Evolutionary conservation across 2,888 invertebrate species (phyloP).

Genomic region (Uropetala carovei): DNA sequence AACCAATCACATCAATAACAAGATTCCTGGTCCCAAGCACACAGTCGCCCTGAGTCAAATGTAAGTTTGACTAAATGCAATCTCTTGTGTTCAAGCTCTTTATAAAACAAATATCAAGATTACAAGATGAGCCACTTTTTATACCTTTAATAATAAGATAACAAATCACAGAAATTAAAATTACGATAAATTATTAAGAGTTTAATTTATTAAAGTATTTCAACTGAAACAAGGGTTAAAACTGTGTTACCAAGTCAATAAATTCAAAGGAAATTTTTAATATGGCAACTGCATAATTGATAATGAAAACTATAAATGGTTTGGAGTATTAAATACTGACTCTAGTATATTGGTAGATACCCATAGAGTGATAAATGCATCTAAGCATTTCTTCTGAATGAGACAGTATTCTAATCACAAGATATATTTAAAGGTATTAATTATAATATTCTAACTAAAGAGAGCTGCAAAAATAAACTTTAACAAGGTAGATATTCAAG

Average conservation of each 20-base stretch:
- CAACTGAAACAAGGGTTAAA: too few relatives aligned
- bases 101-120: too few relatives aligned
- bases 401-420: not conserved
- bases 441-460: conserved; percentile 17
- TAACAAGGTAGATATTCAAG: conserved; percentile 36
- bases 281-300: too few relatives aligned
- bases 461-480: conserved; percentile 34
- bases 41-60: conserved; percentile 21
- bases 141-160: too few relatives aligned
- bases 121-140: too few relatives aligned
- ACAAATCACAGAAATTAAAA: too few relatives aligned
- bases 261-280: too few relatives aligned
- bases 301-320: too few relatives aligned
- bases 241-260: too few relatives aligned
- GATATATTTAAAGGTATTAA: not conserved
- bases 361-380: not conserved
- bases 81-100: too few relatives aligned
- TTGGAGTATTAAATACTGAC: not conserved
- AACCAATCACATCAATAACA: not conserved
- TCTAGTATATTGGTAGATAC: not conserved
- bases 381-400: not conserved
- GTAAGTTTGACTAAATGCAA: not conserved
- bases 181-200: too few relatives aligned
- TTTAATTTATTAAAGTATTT: too few relatives aligned
- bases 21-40: conserved; percentile 45